Conservation (phyloP, 1,140 invertebrate species). For the Parapsyche elsis region DNA sequence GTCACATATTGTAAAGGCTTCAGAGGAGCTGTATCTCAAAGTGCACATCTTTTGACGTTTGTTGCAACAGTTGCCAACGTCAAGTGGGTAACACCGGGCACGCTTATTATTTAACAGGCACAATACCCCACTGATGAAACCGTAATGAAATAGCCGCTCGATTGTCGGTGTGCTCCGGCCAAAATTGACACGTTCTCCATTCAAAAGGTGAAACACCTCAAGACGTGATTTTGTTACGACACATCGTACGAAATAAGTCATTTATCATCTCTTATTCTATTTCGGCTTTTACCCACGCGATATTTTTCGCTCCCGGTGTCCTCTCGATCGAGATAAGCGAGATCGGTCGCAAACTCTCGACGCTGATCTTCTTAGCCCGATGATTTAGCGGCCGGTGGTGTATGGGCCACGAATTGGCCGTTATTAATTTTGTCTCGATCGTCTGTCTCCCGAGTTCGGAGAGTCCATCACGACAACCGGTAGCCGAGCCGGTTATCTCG, state of each 20-base stretch:
- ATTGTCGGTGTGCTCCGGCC: neutral
- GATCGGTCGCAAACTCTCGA: neutral
- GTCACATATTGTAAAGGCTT: too few relatives aligned
- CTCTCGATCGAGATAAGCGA: too few relatives aligned
- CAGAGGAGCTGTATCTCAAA: too few relatives aligned
- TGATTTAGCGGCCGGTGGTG: neutral
- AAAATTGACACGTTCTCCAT: slow-evolving; percentile 30
- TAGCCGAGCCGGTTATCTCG: slow-evolving; percentile 12
- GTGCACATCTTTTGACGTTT: too few relatives aligned
- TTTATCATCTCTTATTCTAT: neutral
- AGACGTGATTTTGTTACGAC: slow-evolving; percentile 9
- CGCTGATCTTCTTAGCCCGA: neutral
- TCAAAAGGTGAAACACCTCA: slow-evolving; percentile 40
- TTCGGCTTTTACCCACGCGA: neutral
- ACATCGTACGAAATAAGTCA: neutral
- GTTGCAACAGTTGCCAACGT: neutral
- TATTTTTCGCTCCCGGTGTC: neutral
- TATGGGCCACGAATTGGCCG: neutral
- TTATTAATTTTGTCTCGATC: slow-evolving; percentile 16
- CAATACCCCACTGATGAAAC: slow-evolving; percentile 23
- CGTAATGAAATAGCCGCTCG: slow-evolving; percentile 29
- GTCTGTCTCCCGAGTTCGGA: neutral
- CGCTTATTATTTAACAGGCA: slow-evolving; percentile 12
- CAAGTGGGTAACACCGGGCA: slow-evolving; percentile 32
- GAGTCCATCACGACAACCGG: slow-evolving; percentile 17